Evolutionary conservation across 2,113 vertebrate species (phyloP).

Genomic region (Gracilinanus agilis): DNA sequence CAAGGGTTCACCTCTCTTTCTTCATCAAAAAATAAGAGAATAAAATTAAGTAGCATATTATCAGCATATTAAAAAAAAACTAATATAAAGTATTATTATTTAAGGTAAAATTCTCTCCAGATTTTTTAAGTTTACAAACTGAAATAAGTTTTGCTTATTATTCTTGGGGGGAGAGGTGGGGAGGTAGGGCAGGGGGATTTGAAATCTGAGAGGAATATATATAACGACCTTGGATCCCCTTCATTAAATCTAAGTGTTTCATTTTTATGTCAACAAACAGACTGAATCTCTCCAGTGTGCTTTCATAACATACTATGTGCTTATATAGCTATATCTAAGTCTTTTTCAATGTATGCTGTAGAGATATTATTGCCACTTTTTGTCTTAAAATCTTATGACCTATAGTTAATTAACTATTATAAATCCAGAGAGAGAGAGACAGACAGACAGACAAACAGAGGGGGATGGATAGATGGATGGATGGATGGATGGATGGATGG

Average conservation of each 20-base stretch:
- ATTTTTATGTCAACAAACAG: conserved; percentile 39
- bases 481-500: too few relatives aligned
- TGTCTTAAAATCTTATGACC: conserved; percentile 38
- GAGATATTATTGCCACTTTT: not conserved
- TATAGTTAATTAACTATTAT: not conserved
- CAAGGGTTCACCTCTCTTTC: too few relatives aligned
- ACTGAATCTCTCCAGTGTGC: not conserved
- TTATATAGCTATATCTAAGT: not conserved
- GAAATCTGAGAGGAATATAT: not conserved
- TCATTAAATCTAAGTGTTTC: conserved; percentile 13
- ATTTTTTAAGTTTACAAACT: too few relatives aligned
- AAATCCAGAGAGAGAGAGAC: too few relatives aligned
- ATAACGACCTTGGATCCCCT: not conserved
- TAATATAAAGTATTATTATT: not conserved
- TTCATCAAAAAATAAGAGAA: not conserved
- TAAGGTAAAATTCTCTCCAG: conserved; percentile 14
- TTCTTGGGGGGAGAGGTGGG: not conserved
- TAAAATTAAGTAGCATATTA: not conserved
- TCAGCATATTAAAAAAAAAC: not conserved
- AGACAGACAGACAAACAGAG: too few relatives aligned
- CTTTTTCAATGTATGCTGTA: too few relatives aligned
- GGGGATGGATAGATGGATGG: too few relatives aligned
- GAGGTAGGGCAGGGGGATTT: too few relatives aligned
- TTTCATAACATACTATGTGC: conserved; percentile 19
- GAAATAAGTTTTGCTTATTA: not conserved